Evolutionary conservation across 2,888 invertebrate genomes (phyloP).

Genomic region (Calliopum simillimum): DNA sequence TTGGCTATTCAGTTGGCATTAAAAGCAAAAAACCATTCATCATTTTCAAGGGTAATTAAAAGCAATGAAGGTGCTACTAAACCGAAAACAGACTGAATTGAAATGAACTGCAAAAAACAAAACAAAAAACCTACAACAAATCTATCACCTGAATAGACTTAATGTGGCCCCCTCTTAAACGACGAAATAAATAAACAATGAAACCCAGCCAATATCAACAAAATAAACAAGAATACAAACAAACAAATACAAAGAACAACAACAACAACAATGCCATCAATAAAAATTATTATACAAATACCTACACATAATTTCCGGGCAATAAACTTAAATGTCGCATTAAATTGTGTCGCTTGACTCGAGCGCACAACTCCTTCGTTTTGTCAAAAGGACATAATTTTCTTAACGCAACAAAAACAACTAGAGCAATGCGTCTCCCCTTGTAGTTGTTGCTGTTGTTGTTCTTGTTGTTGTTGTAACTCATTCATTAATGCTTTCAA

Average conservation of each 20-base stretch:
- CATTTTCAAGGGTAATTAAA: conserved; percentile 22
- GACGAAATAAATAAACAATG: background rate
- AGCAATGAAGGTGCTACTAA: background rate
- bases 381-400: background rate
- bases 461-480: too few species aligned
- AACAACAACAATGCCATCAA: background rate
- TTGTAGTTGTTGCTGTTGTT: too few species aligned
- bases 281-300: conserved; percentile 1
- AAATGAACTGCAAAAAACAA: background rate
- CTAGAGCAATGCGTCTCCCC: too few species aligned
- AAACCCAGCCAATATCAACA: background rate
- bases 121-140: background rate
- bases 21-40: too few species aligned
- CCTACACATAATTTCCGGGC: conserved; percentile 11
- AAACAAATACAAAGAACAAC: too few species aligned
- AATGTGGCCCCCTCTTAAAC: background rate
- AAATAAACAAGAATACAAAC: background rate
- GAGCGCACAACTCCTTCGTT: conserved; percentile 2
- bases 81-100: background rate
- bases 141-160: background rate
- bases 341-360: background rate
- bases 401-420: background rate
- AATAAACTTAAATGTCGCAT: conserved; percentile 20
- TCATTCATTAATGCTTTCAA: too few species aligned
- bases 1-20: too few species aligned